These are phyloP conservation scores for Leptopilina myrica DNA, from an alignment of 2,888 invertebrate genomes.

Conservation along the genomic window DNA sequence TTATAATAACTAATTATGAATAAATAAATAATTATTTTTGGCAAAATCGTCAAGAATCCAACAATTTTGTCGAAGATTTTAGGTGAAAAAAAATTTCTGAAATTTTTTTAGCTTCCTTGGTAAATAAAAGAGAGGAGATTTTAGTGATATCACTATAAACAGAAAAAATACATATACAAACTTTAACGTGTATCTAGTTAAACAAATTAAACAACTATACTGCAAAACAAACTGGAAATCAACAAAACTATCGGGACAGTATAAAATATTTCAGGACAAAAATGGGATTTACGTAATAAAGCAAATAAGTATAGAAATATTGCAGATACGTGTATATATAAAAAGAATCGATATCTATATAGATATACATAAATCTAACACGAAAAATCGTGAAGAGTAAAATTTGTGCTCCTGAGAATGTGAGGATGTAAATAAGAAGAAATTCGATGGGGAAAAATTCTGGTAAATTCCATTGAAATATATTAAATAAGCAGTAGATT, in stretches of 20 bases:
- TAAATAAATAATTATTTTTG: too few relatives aligned
- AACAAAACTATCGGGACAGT: background rate
- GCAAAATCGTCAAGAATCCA: too few relatives aligned
- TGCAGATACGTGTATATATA: background rate
- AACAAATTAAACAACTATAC: background rate
- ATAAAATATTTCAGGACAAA: background rate
- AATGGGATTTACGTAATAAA: background rate
- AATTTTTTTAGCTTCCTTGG: too few relatives aligned
- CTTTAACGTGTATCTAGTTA: background rate
- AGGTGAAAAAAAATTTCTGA: too few relatives aligned
- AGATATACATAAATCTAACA: background rate
- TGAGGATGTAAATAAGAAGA: background rate
- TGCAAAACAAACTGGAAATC: background rate
- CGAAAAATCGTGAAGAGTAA: background rate
- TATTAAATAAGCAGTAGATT: slow-evolving; percentile 13
- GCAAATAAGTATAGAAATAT: slow-evolving; percentile 10
- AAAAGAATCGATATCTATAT: background rate
- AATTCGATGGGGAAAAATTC: slow-evolving; percentile 20
- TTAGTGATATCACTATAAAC: too few relatives aligned
- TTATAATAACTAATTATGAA: too few relatives aligned
- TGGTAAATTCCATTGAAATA: slow-evolving; percentile 3
- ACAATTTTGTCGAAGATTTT: too few relatives aligned
- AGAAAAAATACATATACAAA: too few relatives aligned
- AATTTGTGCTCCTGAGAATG: background rate
- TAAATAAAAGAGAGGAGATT: too few relatives aligned